Evolutionary conservation across 2,888 invertebrate species (phyloP).

Genomic region (Trissoscelio sp.): DNA sequence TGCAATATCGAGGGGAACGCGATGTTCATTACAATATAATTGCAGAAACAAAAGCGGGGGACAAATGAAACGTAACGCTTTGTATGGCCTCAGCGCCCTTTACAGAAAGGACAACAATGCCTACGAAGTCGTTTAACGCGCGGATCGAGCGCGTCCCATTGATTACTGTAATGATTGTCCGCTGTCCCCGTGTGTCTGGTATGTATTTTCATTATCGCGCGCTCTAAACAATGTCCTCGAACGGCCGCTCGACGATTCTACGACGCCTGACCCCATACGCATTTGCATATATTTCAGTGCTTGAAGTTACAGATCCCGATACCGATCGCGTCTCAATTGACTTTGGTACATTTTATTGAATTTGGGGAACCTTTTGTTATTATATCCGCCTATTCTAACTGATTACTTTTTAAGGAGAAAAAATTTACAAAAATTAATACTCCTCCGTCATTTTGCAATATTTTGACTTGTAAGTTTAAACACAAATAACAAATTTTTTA

Average conservation of each 20-base stretch:
- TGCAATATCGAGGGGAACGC: constrained; percentile 58
- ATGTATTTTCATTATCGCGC: constrained; percentile 77
- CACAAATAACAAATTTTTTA: no score
- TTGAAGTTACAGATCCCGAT: constrained; percentile 51
- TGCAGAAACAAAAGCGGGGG: constrained; percentile 68
- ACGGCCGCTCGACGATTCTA: constrained; percentile 71
- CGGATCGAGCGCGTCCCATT: constrained; percentile 70
- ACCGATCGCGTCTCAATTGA: constrained; percentile 53
- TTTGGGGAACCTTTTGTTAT: constrained; percentile 1
- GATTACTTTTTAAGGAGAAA: no score
- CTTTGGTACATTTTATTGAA: constrained; percentile 37
- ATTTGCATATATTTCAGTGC: constrained; percentile 71
- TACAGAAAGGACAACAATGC: constrained; percentile 68
- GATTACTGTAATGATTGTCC: constrained; percentile 74
- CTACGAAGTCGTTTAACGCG: constrained; percentile 64
- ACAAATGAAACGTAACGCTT: constrained; percentile 69
- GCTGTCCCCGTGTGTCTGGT: constrained; percentile 71
- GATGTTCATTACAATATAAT: constrained; percentile 70
- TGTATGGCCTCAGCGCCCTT: constrained; percentile 63
- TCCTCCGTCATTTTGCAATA: no score
- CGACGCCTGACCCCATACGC: constrained; percentile 64
- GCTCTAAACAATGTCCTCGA: constrained; percentile 74
- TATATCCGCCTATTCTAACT: no score
- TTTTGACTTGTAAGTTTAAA: no score
- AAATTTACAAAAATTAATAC: no score